Percentiles rank a stretch among this genome's conserved stretches.
phyloP scores from a whole-genome alignment of 2,113 vertebrate genomes.

The Psittacara wagleri region DNA sequence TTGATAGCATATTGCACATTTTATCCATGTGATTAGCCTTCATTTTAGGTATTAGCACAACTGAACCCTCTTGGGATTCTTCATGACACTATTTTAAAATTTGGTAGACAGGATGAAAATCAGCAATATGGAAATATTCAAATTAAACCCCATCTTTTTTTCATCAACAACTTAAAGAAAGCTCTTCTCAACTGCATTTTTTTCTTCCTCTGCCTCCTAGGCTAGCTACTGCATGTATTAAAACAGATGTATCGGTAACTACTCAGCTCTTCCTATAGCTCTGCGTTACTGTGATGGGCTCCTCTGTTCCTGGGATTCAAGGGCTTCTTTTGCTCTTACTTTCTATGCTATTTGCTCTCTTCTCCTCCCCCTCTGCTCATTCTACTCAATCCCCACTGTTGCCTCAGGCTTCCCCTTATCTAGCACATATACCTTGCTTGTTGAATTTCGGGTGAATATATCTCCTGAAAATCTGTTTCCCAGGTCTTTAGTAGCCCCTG shows the following conservation, averaged over 20 bases:
- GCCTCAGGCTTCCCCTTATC: background rate
- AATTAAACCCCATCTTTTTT: background rate
- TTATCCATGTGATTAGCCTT: background rate
- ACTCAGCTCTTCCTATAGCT: background rate
- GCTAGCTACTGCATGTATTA: background rate
- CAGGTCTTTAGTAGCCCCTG: background rate
- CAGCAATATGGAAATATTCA: background rate
- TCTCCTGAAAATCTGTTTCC: background rate
- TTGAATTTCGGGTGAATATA: background rate
- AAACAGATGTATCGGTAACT: background rate
- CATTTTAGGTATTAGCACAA: background rate
- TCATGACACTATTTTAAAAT: background rate
- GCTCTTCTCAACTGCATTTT: background rate
- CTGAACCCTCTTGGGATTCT: background rate
- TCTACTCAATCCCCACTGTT: background rate
- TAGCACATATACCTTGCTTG: background rate
- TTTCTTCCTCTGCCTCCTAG: background rate
- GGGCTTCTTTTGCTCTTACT: background rate
- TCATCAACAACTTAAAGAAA: background rate
- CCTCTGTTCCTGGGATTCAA: background rate
- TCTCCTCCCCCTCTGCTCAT: background rate
- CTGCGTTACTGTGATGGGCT: background rate
- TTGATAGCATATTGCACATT: background rate
- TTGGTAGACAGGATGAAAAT: background rate
- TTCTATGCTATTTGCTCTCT: background rate